phyloP scores from a whole-genome alignment of 2,888 invertebrate genomes.

The Cyclophora albipunctata region DNA sequence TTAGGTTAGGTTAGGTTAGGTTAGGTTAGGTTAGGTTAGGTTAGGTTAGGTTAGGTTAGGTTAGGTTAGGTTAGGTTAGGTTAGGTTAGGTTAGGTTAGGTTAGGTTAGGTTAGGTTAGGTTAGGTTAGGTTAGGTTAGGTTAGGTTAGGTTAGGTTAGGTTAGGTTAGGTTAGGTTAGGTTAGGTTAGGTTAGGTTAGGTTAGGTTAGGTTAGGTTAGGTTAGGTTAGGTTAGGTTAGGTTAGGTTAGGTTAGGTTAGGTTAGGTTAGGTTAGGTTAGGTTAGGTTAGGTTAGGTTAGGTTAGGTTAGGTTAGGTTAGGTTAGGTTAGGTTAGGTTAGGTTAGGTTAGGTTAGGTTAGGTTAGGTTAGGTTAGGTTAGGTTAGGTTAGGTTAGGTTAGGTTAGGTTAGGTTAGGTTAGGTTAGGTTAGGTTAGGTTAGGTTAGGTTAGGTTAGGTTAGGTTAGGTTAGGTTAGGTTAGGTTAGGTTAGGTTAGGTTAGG shows the following conservation, averaged over 20 bases:
- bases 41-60: conserved; percentile 9
- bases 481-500: conserved; percentile 8
- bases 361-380: conserved; percentile 10
- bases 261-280: conserved; percentile 17
- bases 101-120: conserved; percentile 8
- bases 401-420: conserved; percentile 8
- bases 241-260: conserved; percentile 14
- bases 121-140: conserved; percentile 9
- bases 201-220: conserved; percentile 7
- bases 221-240: conserved; percentile 12
- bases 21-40: conserved; percentile 11
- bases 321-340: conserved; percentile 20
- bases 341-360: conserved; percentile 18
- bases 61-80: conserved; percentile 10
- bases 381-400: conserved; percentile 6
- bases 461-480: conserved; percentile 8
- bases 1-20: conserved; percentile 11
- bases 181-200: conserved; percentile 9
- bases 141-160: conserved; percentile 13
- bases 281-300: conserved; percentile 12
- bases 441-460: conserved; percentile 11
- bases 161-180: conserved; percentile 12
- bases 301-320: conserved; percentile 19
- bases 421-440: conserved; percentile 13
- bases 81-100: conserved; percentile 8